phyloP scores from a whole-genome alignment of 2,113 vertebrate genomes.

The Microcebus lehilahytsara region DNA sequence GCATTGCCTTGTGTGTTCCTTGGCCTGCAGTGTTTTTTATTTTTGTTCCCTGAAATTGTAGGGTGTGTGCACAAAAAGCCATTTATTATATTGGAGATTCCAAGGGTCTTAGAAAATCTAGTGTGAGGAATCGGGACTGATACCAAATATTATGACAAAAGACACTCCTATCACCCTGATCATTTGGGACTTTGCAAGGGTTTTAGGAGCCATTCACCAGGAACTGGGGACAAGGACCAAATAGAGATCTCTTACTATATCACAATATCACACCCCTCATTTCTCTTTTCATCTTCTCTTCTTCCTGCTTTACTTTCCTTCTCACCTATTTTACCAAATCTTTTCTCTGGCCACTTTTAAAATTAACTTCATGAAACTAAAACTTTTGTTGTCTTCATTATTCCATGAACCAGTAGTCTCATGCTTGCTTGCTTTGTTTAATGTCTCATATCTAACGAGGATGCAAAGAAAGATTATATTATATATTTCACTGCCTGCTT shows the following conservation, averaged over 20 bases:
- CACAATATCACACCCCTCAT: neutral
- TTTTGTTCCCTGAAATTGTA: neutral
- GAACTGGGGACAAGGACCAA: neutral
- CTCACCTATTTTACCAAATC: neutral
- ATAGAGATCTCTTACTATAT: neutral
- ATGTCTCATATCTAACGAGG: neutral
- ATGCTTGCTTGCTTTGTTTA: neutral
- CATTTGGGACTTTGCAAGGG: neutral
- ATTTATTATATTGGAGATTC: neutral
- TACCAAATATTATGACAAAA: neutral
- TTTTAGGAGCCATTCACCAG: neutral
- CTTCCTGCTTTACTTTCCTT: neutral
- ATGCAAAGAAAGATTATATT: neutral
- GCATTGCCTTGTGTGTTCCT: fast-evolving
- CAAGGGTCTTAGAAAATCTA: neutral
- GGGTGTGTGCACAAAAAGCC: neutral
- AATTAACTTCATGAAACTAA: neutral
- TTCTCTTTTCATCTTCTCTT: neutral
- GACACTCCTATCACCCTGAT: neutral
- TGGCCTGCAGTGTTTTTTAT: fast-evolving
- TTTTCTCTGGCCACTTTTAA: neutral
- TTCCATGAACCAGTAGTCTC: neutral
- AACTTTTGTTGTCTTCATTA: neutral
- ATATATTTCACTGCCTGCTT: neutral
- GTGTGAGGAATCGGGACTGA: neutral